phyloP scores from a whole-genome alignment of 2,888 invertebrate species.

The Allacma fusca region DNA sequence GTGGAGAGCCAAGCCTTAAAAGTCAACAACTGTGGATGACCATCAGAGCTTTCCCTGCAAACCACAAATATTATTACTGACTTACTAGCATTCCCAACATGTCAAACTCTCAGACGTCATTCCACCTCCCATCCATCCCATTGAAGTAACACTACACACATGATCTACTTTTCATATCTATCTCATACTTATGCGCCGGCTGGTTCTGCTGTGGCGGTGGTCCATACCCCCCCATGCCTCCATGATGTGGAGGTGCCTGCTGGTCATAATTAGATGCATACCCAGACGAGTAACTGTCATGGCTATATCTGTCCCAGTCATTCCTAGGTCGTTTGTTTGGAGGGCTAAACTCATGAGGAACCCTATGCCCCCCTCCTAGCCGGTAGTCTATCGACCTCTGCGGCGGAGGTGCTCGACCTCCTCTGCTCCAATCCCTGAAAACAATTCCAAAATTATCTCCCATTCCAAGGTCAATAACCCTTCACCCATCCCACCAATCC shows the following conservation, averaged over 20 bases:
- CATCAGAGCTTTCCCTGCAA: constrained; percentile 62
- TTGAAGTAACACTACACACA: too few species aligned
- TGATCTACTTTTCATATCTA: too few species aligned
- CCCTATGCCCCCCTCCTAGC: constrained; percentile 54
- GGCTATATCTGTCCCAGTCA: constrained; percentile 60
- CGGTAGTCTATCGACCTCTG: constrained; percentile 60
- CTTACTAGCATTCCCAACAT: too few species aligned
- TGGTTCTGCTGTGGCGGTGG: constrained; percentile 74
- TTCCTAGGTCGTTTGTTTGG: constrained; percentile 60
- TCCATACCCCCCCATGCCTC: constrained; percentile 65
- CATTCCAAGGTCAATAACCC: neutral
- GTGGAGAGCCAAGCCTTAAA: constrained; percentile 95
- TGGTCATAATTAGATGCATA: constrained; percentile 55
- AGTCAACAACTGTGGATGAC: constrained; percentile 90
- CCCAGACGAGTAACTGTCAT: constrained; percentile 53
- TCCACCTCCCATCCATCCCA: too few species aligned
- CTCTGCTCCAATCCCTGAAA: constrained; percentile 54
- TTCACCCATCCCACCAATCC: too few species aligned
- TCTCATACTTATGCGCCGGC: constrained; percentile 65
- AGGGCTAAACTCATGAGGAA: constrained; percentile 60
- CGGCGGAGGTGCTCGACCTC: constrained; percentile 53
- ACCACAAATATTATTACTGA: neutral
- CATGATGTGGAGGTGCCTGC: constrained; percentile 43
- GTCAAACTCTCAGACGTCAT: too few species aligned
- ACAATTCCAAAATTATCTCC: neutral